Evolutionary conservation across 2,797 vertebrate species (phyloP).

Genomic region (Hylomyscus alleni): DNA sequence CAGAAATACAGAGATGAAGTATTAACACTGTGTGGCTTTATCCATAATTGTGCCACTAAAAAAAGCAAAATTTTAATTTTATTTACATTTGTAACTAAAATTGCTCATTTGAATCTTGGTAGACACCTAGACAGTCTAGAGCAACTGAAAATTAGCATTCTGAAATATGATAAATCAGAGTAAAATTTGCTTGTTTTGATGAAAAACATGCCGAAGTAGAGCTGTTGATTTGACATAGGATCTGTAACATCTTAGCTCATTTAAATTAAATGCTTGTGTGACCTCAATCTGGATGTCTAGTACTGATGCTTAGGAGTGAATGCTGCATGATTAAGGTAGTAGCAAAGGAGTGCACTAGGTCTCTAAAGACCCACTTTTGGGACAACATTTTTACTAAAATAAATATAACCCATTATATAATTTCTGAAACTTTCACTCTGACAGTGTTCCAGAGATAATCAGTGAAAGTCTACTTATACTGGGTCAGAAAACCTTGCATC

Average conservation of each 20-base stretch:
- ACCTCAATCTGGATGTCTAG: constrained; percentile 45
- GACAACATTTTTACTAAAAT: constrained; percentile 73
- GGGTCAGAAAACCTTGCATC: constrained; percentile 15
- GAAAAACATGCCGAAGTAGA: constrained; percentile 49
- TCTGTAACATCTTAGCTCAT: neutral
- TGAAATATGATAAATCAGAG: constrained; percentile 33
- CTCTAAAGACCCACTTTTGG: constrained; percentile 2
- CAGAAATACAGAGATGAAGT: neutral
- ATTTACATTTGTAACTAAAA: constrained; percentile 54
- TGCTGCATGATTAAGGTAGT: constrained; percentile 62
- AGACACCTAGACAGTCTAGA: constrained; percentile 5
- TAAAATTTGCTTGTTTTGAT: constrained; percentile 52
- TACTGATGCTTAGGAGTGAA: constrained; percentile 25
- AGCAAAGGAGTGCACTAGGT: constrained; percentile 45
- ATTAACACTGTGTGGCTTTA: neutral
- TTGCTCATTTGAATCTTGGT: constrained; percentile 26
- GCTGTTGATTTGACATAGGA: constrained; percentile 44
- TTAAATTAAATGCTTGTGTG: constrained; percentile 57
- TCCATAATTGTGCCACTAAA: neutral
- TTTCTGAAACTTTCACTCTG: constrained; percentile 44
- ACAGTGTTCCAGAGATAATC: constrained; percentile 22
- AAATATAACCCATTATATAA: constrained; percentile 64
- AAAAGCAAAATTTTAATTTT: constrained; percentile 37
- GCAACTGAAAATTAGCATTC: neutral
- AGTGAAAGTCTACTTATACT: constrained; percentile 45